Base-by-base conservation (phyloP, 2,888 invertebrate species). In the Gymnocheta viridis region DNA sequence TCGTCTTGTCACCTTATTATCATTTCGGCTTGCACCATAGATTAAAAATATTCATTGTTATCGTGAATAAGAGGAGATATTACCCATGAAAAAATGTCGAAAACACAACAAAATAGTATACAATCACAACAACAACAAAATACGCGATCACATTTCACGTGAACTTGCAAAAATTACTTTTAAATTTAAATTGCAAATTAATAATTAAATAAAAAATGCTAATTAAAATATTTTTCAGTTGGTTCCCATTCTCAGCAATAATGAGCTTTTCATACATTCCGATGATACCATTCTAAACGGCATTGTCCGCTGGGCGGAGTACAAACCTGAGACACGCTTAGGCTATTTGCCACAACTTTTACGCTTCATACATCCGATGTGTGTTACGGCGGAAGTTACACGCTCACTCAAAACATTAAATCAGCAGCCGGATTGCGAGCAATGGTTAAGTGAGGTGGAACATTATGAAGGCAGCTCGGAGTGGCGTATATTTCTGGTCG, bases 401-500 rank as follows among this genome's bases (percentile, higher is more conserved):
- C 85, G 86, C 7, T 85, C 87, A 0, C 76, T 87, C n/a, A 82
- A 85, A 22, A 81, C 87, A 7, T 64, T 89, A 7, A 84, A 73
- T n/a, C 80, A 87, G 12, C 85, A 87, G 17, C 72, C 82, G 2
- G 86, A 87, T 29, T 87, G 88, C 47, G 77, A 83, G 3, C 82
- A 86, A 24, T 89, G 89, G 89, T 67, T 87, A 14, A 85, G 83
- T 19, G 87, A 86, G 29, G 88, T 88, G 19, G 76, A 85, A 29
- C 85, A 87, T 6, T 86, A 86, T 41, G 82, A 82, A 7, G 86
- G 81, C 49, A 85, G 82, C 14, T 73, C 86, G 51, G 87, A 88
- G 10, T 89, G 88, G 88, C 88, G 87, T 24, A 87, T 89, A n/a
- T 89, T 89, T 86, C 83, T 89, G 17, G 83, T 89, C 22, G 89